Evolutionary conservation across 2,888 invertebrate genomes (phyloP), one percentile per base, ranked within the genome.

Genomic region (Cheilosia vulpina): DNA sequence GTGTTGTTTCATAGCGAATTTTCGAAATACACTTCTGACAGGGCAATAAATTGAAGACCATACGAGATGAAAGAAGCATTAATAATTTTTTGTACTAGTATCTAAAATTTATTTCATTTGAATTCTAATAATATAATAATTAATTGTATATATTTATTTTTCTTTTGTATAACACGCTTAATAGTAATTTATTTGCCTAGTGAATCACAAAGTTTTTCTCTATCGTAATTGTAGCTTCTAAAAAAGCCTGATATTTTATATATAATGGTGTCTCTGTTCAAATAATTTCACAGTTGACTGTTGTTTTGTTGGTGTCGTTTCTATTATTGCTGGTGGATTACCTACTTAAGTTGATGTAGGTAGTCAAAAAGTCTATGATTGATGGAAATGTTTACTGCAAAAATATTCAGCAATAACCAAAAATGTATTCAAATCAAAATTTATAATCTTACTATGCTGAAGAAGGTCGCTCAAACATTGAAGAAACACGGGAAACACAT

Each of bases 241-340:
- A 68, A 85, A 85, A 85, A 85, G 85, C 85, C 31, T 85, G 85
- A 85, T 85, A 85, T 84, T 76, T 68, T 76, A 66, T 31, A 17
- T 57, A 55, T 38, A 66, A 52, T 66, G 58, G 47, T 45, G 43
- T 57, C 17, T 47, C 38, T 57, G 17, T 63, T 11, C 31, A 65
- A 69, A 69, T 47, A 45, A 76, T 66, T 50, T 75, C 41, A 66
- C 57, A 50, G 58, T 50, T 66, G 34, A 63, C 63, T 52, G 34
- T 62, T 41, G 24, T 58, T 47, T 62, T 34, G 34, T 63, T 27
- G 19, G 13, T 55, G 17, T 17, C n/a, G n/a, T 65, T 34, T 41
- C 2, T 45, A 27, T 38, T 27, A 24, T 55, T 57, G 47, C 47
- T 66, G 57, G 27, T 65, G 50, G 34, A 50, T 55, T 57, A 27